Base-by-base conservation (phyloP, 2,888 invertebrate genomes). In the Ormyrus rosae region DNA sequence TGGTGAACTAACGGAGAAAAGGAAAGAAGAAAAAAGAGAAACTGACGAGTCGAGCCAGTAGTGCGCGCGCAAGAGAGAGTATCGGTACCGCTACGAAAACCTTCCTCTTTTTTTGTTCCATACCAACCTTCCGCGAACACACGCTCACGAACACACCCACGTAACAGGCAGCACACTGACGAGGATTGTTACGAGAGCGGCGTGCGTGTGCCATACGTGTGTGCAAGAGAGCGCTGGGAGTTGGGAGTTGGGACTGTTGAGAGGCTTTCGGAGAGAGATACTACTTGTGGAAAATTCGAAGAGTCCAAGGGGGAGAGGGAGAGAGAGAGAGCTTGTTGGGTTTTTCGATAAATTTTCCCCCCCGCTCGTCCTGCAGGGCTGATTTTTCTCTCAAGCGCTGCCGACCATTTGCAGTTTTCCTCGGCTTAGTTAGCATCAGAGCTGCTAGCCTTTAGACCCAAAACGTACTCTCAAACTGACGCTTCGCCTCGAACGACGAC, bases 21-120 rank as follows among this genome's bases (percentile, higher is more conserved):
- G 13, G 19, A 51, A 67, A 19, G 19, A 65, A 70, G 50, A 46
- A 50, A 19, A 70, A 56, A 55, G 19, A 19, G 56, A 61, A 51
- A 10, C 69, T 53, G 11, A 19, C 75, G 71, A 60, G 67, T 61
- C 11, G 58, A 53, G 58, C 19, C 19, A 61, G 50, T n/a, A 19
- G 19, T 19, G 19, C 6, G 53, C 45, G 34, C 19, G 61, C 55
- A 70, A 45, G 63, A 50, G 65, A 55, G 63, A 64, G 58, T 67
- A 77, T 76, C 67, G 70, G 79, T 74, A 77, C 70, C 74, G 67
- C 69, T 69, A 71, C 74, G 65, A 61, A 65, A 69, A 61, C 46
- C 53, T 77, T 61, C 45, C 45, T 67, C 19, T 19, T 19, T 19
- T 72, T 58, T 69, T 48, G 75, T 13, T 10, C 55, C 34, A 63